Conservation (phyloP, 1,140 invertebrate genomes). For the Sarcophaga peregrina region DNA sequence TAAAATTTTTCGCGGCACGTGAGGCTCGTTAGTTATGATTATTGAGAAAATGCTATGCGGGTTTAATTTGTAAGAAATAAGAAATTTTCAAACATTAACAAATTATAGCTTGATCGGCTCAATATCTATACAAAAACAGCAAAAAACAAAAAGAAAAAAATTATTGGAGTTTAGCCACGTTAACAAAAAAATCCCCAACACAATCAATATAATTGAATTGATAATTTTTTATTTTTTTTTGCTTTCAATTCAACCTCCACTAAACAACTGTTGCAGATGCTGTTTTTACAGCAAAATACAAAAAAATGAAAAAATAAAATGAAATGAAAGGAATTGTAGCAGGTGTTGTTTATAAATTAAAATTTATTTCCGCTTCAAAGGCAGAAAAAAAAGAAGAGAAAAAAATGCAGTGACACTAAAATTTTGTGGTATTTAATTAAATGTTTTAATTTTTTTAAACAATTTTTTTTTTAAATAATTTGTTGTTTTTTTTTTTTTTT, state of each 20-base stretch:
- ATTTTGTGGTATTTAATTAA: no score
- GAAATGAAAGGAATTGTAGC: neutral
- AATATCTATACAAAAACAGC: no score
- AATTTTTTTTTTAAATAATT: no score
- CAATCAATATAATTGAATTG: no score
- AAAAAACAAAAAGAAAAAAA: no score
- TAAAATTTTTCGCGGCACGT: constrained; percentile 3
- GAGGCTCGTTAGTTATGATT: neutral
- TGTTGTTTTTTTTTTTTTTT: no score
- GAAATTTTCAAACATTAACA: neutral
- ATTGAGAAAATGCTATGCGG: constrained; percentile 21
- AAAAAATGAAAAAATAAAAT: neutral
- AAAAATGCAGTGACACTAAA: neutral
- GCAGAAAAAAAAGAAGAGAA: neutral
- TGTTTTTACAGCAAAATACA: neutral
- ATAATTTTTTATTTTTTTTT: neutral
- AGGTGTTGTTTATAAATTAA: constrained; percentile 15
- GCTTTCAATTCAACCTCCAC: neutral
- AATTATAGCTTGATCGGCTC: neutral
- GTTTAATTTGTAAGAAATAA: constrained; percentile 23
- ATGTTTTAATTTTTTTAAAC: no score
- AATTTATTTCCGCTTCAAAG: neutral
- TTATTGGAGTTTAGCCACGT: no score
- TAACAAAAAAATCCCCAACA: no score
- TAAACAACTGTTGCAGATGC: neutral